A percentile compares a stretch with the other conserved stretches of the same genome.
Conservation (phyloP, 2,113 vertebrate genomes). For the Ranitomeya variabilis region DNA sequence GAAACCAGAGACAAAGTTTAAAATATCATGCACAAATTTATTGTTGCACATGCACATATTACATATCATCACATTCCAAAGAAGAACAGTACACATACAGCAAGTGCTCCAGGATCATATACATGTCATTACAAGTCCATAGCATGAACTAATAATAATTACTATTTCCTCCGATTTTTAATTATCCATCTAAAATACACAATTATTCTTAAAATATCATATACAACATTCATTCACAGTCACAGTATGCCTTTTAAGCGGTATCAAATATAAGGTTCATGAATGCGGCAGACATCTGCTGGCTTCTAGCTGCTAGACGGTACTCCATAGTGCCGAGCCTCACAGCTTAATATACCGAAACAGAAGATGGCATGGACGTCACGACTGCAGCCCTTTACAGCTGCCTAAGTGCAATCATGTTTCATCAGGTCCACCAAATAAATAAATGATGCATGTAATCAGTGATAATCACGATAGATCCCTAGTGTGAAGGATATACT, state of each 20-base stretch:
- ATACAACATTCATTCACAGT: background rate
- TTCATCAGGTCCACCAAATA: background rate
- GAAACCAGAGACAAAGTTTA: background rate
- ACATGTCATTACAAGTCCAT: background rate
- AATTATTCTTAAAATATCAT: constrained; percentile 2
- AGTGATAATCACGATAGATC: background rate
- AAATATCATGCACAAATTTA: constrained; percentile 32
- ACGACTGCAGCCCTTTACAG: background rate
- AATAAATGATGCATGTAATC: background rate
- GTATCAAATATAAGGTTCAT: background rate
- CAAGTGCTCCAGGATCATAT: background rate
- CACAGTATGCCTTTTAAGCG: background rate
- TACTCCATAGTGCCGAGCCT: background rate
- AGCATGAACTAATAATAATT: background rate
- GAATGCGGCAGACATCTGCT: background rate
- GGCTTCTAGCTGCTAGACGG: constrained; percentile 2
- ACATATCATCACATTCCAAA: constrained; percentile 23
- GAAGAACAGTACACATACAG: constrained; percentile 9
- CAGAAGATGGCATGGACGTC: background rate
- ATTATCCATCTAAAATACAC: background rate
- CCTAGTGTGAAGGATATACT: background rate
- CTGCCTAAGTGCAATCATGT: background rate
- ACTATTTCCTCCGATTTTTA: background rate
- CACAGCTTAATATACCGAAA: background rate
- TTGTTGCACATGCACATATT: constrained; percentile 33